Percentiles rank a stretch among this genome's conserved stretches.
These are phyloP conservation scores for Botia kubotai DNA, from an alignment of 2,797 vertebrate species.

Conservation along the genomic window DNA sequence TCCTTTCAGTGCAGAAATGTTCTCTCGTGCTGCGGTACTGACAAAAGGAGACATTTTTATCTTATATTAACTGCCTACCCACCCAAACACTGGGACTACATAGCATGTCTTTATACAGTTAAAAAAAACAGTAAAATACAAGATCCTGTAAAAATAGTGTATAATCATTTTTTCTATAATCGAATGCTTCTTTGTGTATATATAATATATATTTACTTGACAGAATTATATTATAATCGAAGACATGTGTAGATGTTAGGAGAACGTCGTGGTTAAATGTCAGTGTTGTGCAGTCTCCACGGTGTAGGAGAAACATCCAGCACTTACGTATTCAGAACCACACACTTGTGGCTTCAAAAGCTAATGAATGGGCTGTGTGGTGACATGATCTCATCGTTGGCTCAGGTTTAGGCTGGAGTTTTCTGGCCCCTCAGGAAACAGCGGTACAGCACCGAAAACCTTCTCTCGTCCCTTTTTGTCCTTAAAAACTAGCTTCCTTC, in stretches of 20 bases:
- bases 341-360: constrained; percentile 38
- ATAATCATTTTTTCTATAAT: background rate
- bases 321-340: constrained; percentile 30
- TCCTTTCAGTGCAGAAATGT: background rate
- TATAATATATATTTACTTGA: background rate
- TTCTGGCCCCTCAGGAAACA: constrained; percentile 46
- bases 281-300: constrained; percentile 19
- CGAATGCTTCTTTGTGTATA: background rate
- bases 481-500: background rate
- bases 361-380: constrained; percentile 26
- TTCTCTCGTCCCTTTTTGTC: constrained; percentile 40
- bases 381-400: constrained; percentile 57
- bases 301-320: constrained; percentile 32
- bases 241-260: background rate
- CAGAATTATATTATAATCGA: background rate
- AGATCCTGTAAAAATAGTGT: too few relatives aligned
- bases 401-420: constrained; percentile 34
- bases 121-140: too few relatives aligned
- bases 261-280: background rate
- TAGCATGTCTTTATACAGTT: too few relatives aligned
- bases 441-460: constrained; percentile 29
- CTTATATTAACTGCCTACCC: too few relatives aligned
- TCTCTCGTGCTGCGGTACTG: too few relatives aligned
- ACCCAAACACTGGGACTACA: too few relatives aligned
- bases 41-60: too few relatives aligned